Evolutionary conservation across 2,113 vertebrate species (phyloP).

Genomic region (Proterorhinus semilunaris): DNA sequence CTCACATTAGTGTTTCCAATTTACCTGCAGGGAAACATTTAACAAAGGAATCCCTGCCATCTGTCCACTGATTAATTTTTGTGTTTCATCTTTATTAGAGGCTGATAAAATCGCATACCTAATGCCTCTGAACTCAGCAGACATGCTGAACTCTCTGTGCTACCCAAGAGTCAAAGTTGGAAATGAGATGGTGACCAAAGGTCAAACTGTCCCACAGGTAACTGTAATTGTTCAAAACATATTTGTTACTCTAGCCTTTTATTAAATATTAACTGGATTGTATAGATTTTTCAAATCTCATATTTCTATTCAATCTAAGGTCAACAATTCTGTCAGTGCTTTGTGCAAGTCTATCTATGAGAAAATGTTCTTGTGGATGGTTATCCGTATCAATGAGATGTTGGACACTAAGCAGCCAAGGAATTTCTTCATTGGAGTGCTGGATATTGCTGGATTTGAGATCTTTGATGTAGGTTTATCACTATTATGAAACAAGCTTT

Average conservation of each 20-base stretch:
- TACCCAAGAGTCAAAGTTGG: slow-evolving; percentile 71
- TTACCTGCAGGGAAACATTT: no score
- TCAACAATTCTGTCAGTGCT: slow-evolving; percentile 73
- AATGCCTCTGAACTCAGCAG: slow-evolving; percentile 79
- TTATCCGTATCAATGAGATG: slow-evolving; percentile 79
- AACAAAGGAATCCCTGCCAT: not conserved
- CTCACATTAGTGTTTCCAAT: no score
- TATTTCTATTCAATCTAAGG: slow-evolving; percentile 39
- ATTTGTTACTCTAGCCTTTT: no score
- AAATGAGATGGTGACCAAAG: slow-evolving; percentile 69
- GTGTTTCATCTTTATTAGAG: slow-evolving; percentile 29
- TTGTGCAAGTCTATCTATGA: slow-evolving; percentile 78
- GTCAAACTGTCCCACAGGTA: slow-evolving; percentile 72
- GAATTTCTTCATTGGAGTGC: slow-evolving; percentile 76
- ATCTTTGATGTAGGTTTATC: slow-evolving; percentile 76
- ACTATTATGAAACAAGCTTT: not conserved
- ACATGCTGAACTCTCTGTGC: slow-evolving; percentile 77
- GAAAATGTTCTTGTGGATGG: slow-evolving; percentile 85
- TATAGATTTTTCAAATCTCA: not conserved
- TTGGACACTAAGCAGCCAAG: slow-evolving; percentile 78
- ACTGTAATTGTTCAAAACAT: no score
- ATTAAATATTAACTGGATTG: not conserved
- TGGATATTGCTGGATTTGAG: slow-evolving; percentile 81
- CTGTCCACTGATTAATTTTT: not conserved
- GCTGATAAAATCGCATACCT: slow-evolving; percentile 75